Evolutionary conservation across 1,140 invertebrate species (phyloP).

Genomic region (Zaprionus ghesquierei): DNA sequence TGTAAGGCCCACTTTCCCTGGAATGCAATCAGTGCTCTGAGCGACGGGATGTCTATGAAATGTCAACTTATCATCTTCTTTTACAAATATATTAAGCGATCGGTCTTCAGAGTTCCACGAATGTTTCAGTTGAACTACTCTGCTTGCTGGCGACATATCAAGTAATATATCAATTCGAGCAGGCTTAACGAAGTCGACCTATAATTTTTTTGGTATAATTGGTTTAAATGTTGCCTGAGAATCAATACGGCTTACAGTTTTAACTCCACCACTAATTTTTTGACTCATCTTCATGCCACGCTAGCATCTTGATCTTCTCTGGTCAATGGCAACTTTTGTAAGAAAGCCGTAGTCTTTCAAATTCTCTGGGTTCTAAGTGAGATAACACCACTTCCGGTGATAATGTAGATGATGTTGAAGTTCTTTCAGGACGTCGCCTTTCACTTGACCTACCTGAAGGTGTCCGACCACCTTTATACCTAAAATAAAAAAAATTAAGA

Average conservation of each 20-base stretch:
- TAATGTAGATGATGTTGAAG: constrained; percentile 70
- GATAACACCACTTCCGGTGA: constrained; percentile 76
- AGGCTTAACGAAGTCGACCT: constrained; percentile 92
- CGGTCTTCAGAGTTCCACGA: constrained; percentile 99
- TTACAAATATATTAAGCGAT: constrained; percentile 99
- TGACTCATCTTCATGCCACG: constrained; percentile 97
- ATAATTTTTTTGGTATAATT: constrained; percentile 91
- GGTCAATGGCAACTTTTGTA: too few relatives aligned
- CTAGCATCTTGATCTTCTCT: constrained; percentile 84
- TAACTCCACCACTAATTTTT: constrained; percentile 93
- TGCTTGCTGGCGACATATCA: constrained; percentile 95
- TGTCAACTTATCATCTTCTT: constrained; percentile 98
- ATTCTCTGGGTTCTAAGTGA: constrained; percentile 77
- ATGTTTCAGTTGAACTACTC: constrained; percentile 95
- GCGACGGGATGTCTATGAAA: constrained; percentile 99
- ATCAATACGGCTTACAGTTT: constrained; percentile 91
- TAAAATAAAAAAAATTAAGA: too few relatives aligned
- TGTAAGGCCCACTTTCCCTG: constrained; percentile 97
- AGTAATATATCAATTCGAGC: constrained; percentile 96
- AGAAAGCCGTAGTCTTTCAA: too few relatives aligned
- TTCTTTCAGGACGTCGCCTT: constrained; percentile 78
- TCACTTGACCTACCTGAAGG: constrained; percentile 82
- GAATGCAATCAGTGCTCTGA: constrained; percentile 98
- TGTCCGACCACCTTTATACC: too few relatives aligned
- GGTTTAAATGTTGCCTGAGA: constrained; percentile 90